Conservation (phyloP, 2,113 vertebrate species). For the Neopipo cinnamomea region DNA sequence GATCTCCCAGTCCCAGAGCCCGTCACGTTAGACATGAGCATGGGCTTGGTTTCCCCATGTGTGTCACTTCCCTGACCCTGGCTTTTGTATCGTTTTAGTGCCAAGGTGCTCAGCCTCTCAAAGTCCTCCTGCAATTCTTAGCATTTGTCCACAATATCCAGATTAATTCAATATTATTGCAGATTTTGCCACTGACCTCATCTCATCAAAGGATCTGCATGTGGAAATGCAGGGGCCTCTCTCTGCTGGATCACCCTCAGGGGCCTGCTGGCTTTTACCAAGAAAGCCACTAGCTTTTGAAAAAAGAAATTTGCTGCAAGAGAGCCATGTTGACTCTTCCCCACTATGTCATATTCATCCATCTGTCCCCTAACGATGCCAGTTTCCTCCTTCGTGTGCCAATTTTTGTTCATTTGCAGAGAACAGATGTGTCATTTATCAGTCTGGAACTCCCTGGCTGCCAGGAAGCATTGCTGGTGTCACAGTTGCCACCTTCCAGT, state of each 20-base stretch:
- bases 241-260: not conserved
- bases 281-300: not conserved
- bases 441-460: not conserved
- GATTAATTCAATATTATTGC: not conserved
- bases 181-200: not conserved
- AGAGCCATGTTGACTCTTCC: not conserved
- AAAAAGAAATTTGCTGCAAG: not conserved
- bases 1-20: not conserved
- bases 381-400: constrained; percentile 40
- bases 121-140: not conserved
- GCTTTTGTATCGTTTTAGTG: not conserved
- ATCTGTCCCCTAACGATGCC: constrained; percentile 26
- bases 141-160: not conserved
- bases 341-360: not conserved
- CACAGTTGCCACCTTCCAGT: not conserved
- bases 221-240: not conserved
- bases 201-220: not conserved
- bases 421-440: constrained; percentile 48
- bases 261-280: not conserved
- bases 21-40: not conserved
- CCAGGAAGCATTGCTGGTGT: not conserved
- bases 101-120: not conserved
- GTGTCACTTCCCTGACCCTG: not conserved
- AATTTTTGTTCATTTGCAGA: constrained; percentile 57
- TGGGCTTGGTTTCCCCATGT: not conserved